phyloP scores from a whole-genome alignment of 2,888 invertebrate species.

The Troglohyphantes excavatus region DNA sequence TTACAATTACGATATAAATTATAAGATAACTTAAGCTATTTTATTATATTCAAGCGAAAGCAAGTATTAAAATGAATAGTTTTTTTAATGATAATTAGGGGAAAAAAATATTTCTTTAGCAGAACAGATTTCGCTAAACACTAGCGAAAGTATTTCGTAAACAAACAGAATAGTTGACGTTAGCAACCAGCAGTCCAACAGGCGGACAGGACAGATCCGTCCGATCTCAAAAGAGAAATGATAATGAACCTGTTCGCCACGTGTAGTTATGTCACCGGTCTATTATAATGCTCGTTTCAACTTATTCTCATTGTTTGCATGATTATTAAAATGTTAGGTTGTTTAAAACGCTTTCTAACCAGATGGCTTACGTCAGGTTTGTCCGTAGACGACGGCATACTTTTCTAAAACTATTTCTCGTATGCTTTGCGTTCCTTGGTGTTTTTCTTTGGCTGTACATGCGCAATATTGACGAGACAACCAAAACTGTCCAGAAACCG shows the following conservation, averaged over 20 bases:
- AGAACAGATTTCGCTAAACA: not conserved
- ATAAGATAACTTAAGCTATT: not conserved
- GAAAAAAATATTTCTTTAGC: not conserved
- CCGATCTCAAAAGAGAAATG: too few species aligned
- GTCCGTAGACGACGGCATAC: constrained; percentile 49
- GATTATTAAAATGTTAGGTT: constrained; percentile 10
- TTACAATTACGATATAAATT: not conserved
- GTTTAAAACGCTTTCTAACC: not conserved
- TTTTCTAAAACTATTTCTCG: constrained; percentile 53
- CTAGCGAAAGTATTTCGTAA: not conserved
- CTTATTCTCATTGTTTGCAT: not conserved
- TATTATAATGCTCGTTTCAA: constrained; percentile 3
- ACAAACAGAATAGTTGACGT: constrained; percentile 59
- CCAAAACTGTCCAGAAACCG: not conserved
- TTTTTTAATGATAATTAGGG: not conserved
- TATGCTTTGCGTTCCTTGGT: constrained; percentile 48
- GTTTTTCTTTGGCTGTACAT: constrained; percentile 71
- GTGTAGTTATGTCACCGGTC: constrained; percentile 60
- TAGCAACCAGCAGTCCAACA: constrained; percentile 61
- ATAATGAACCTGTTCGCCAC: constrained; percentile 40
- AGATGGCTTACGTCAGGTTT: constrained; percentile 60
- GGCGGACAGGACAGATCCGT: not conserved
- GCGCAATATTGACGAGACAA: constrained; percentile 6
- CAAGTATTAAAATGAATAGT: not conserved
- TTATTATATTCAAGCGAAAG: too few species aligned